phyloP scores from a whole-genome alignment of 2,113 vertebrate species.

The Taurulus bubalis region DNA sequence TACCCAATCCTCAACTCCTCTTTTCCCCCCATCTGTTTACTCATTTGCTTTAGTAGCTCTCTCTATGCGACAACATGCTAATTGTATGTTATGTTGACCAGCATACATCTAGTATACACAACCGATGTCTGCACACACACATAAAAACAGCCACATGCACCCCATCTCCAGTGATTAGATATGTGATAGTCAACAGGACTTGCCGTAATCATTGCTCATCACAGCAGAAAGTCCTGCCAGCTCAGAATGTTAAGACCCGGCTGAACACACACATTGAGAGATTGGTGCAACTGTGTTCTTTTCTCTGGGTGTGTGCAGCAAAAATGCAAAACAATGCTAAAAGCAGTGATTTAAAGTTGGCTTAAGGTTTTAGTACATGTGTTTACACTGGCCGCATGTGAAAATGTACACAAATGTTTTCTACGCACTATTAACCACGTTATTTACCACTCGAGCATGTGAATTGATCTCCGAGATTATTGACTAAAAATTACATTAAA shows the following conservation, averaged over 20 bases:
- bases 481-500: not conserved
- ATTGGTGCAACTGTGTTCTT: not conserved
- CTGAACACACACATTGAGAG: not conserved
- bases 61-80: not conserved
- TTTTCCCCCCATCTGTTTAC: not conserved
- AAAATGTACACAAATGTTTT: not conserved
- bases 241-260: constrained; percentile 3
- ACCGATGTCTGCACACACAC: not conserved
- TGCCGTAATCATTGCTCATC: constrained; percentile 17
- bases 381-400: not conserved
- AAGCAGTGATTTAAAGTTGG: not conserved
- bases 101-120: not conserved
- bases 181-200: not conserved
- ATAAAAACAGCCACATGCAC: not conserved
- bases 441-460: not conserved
- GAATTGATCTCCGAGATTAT: not conserved
- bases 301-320: not conserved
- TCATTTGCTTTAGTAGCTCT: not conserved
- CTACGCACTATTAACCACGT: not conserved
- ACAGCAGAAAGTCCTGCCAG: not conserved
- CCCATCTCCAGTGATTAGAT: not conserved
- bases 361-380: not conserved
- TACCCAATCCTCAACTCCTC: not conserved
- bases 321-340: not conserved
- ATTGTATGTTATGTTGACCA: not conserved